A percentile compares a stretch with the other conserved stretches of the same genome.
phyloP scores from a whole-genome alignment of 2,113 vertebrate genomes.

The Eretmochelys imbricata region DNA sequence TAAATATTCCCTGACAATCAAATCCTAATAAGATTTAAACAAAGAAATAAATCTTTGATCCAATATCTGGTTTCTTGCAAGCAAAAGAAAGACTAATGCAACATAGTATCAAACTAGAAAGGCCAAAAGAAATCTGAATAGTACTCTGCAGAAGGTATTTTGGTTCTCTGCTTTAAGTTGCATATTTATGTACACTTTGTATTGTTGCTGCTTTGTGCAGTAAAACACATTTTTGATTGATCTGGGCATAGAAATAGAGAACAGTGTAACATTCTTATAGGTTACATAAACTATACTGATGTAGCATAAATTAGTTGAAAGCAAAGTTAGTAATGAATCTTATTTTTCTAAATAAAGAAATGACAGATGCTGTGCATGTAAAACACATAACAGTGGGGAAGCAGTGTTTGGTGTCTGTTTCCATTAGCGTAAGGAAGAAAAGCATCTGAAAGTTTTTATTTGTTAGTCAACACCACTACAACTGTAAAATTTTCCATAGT shows the following conservation, averaged over 20 bases:
- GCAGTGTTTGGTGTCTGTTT: not conserved
- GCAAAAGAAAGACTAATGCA: not conserved
- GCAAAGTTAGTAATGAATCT: not conserved
- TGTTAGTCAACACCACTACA: not conserved
- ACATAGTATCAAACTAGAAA: not conserved
- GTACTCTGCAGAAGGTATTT: not conserved
- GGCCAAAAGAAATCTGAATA: not conserved
- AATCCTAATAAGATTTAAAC: rapidly evolving
- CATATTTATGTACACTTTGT: not conserved
- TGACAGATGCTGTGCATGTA: not conserved
- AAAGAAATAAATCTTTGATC: not conserved
- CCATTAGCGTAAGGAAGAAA: not conserved
- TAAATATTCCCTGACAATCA: not conserved
- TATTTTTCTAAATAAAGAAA: not conserved
- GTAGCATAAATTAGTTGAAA: not conserved
- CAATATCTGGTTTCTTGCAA: not conserved
- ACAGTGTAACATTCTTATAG: not conserved
- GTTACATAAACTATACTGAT: not conserved
- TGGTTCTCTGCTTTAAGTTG: not conserved
- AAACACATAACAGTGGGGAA: not conserved
- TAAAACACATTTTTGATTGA: not conserved
- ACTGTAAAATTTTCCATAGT: not conserved
- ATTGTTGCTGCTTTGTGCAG: not conserved
- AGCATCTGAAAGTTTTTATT: not conserved
- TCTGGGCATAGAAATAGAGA: not conserved